Evolutionary conservation across 2,113 vertebrate species (phyloP), one percentile per base, ranked within the genome.

Genomic region (Hypomesus transpacificus): DNA sequence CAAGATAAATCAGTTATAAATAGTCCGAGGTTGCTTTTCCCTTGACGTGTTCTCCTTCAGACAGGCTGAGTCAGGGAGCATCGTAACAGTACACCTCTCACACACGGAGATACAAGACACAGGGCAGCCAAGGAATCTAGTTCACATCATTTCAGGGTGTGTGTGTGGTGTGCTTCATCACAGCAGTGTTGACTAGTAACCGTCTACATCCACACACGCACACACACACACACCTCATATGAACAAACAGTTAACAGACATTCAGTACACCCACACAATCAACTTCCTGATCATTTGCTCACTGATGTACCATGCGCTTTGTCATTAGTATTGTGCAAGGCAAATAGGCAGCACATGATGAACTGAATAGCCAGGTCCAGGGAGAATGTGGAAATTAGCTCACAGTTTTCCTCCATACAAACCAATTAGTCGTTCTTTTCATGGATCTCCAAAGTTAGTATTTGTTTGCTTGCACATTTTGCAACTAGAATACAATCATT

Each of bases 221-320:
- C 65, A 57, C 56, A 20, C 14, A 69, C 56, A 61, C 20, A 66
- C 16, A 1, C 14, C 64, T 16, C 0, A 0, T 3, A 60, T 3
- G 56, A 61, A 66, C 50, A 65, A 61, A 22, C 57, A 72, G 75
- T 77, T 61, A 75, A 73, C 68, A 68, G 50, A 0, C n/a, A 46
- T 46, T 46, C 39, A 46, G 39, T 46, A 13, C 9, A 46, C 39
- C 39, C 39, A 46, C 9, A 46, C 9, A 46, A 46, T 46, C 39
- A 46, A 46, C 39, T 46, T 46, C 39, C 39, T 14, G 72, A 71
- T 74, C 24, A 54, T 60, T 60, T 51, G 31, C 56, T 24, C 28
- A 3, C 50, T 22, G 34, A 31, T 61, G 66, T 24, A 65, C 14
- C 9, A 46, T 46, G 39, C 8, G 2, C 18, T 65, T 3, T 34